Base-by-base conservation (phyloP, 2,113 vertebrate genomes). In the Tonatia bakeri region DNA sequence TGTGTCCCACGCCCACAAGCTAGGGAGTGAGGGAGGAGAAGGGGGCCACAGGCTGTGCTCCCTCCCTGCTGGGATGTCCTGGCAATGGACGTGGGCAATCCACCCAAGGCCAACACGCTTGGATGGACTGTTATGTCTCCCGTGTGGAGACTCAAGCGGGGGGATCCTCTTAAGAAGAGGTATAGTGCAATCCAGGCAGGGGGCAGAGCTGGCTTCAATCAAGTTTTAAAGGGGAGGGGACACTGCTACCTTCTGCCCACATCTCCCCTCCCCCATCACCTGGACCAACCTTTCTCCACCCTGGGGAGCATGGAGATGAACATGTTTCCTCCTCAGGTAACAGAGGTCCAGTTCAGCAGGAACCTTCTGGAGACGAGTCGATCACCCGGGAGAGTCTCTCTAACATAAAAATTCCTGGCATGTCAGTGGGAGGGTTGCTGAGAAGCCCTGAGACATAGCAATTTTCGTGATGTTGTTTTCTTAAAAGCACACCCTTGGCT, bases 261-360 rank as follows among this genome's bases (percentile, higher is more conserved):
- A 43, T 84, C 28, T 77, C n/a, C 38, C 50, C 26, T 76, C 28
- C 15, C 4, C 33, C 13, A 3, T 52, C 17, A 4, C 26, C 59
- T 26, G 3, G 1, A 28, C 5, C 4, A 81, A 3, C 40, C 28
- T 77, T 43, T 82, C 22, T 40, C 64, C 12, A 11, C 7, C 72
- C n/a, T 8, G 47, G 47, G 14, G 10, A 59, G 22, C 54, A 24
- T 1, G n/a, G 26, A 93, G 19, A 31, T 17, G 14, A 61, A 59
- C 45, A 13, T 0, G 0, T n/a, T 7, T 15, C 45, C 40, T 67
- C 52, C 33, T 64, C 64, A 28, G n/a, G n/a, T 3, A 15, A 24
- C 45, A 65, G 45, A 54, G 28, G 33, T 64, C 47, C 36, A 15
- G 16, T 54, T 20, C 54, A 75, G 31, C 40, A 93, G 82, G 26